Evolutionary conservation across 2,113 vertebrate genomes (phyloP).

Genomic region (Phaetusa simplex): DNA sequence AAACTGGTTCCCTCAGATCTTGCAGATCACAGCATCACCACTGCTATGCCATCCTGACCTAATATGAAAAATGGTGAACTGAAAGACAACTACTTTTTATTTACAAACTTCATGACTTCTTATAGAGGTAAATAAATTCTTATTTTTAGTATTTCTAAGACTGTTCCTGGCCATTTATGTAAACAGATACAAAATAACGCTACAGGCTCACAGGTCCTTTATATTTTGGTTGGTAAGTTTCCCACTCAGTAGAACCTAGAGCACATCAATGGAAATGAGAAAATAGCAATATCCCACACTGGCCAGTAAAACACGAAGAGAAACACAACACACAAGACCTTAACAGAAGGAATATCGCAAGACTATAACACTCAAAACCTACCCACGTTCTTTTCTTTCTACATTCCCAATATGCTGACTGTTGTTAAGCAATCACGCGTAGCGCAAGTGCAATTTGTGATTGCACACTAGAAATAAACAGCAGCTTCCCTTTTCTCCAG

Average conservation of each 20-base stretch:
- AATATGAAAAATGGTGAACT: background rate
- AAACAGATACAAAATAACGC: background rate
- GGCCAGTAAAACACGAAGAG: background rate
- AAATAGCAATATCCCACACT: background rate
- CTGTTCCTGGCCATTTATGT: background rate
- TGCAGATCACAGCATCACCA: background rate
- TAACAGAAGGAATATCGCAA: background rate
- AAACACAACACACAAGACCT: background rate
- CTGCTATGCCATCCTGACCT: background rate
- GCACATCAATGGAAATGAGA: background rate
- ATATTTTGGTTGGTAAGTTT: background rate
- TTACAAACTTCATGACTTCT: background rate
- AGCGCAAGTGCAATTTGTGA: background rate
- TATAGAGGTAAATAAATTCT: background rate
- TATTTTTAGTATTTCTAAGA: background rate
- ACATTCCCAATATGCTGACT: background rate
- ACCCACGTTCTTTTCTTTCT: background rate
- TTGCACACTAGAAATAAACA: background rate
- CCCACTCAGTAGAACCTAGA: background rate
- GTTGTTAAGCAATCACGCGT: background rate
- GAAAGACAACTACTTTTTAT: background rate
- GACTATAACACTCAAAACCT: background rate
- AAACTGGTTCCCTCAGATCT: background rate
- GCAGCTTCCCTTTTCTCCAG: background rate
- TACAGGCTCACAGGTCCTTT: fast-evolving